Conservation (phyloP, 2,113 vertebrate genomes). For the Brachirus orientalis region DNA sequence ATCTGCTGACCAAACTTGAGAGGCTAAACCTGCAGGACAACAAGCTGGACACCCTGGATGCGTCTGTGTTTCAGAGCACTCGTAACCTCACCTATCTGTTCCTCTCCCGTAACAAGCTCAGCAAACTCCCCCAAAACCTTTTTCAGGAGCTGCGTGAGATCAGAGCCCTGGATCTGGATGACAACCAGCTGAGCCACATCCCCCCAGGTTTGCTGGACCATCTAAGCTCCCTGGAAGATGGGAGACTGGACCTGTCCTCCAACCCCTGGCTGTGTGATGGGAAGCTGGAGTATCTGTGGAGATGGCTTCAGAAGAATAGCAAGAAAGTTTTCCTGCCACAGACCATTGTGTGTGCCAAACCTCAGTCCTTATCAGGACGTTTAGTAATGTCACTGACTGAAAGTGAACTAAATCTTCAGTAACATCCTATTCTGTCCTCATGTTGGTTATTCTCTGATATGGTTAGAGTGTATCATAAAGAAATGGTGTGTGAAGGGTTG, state of each 20-base stretch:
- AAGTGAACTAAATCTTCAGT: constrained; percentile 50
- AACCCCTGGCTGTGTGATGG: constrained; percentile 87
- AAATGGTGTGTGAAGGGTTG: neutral
- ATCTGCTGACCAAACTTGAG: constrained; percentile 68
- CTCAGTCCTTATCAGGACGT: constrained; percentile 49
- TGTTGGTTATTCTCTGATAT: neutral
- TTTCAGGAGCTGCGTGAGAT: constrained; percentile 65
- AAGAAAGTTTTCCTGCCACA: constrained; percentile 44
- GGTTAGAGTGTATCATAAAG: constrained; percentile 31
- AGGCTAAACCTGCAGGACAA: constrained; percentile 83
- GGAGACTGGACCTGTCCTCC: constrained; percentile 77
- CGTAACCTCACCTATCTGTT: constrained; percentile 78
- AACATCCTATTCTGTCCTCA: neutral
- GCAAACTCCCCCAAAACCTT: constrained; percentile 49
- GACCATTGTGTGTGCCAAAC: constrained; percentile 65
- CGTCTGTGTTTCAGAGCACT: constrained; percentile 50
- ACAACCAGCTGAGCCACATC: constrained; percentile 79
- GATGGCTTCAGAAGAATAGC: constrained; percentile 71
- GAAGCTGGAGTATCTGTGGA: constrained; percentile 68
- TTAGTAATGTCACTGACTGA: constrained; percentile 49
- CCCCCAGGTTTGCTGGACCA: constrained; percentile 65
- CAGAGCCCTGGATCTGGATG: constrained; percentile 78
- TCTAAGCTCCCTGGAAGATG: constrained; percentile 66
- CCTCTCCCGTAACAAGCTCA: constrained; percentile 80
- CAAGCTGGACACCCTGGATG: constrained; percentile 64